Base-by-base conservation (phyloP, 2,113 vertebrate genomes). In the Helogale parvula region DNA sequence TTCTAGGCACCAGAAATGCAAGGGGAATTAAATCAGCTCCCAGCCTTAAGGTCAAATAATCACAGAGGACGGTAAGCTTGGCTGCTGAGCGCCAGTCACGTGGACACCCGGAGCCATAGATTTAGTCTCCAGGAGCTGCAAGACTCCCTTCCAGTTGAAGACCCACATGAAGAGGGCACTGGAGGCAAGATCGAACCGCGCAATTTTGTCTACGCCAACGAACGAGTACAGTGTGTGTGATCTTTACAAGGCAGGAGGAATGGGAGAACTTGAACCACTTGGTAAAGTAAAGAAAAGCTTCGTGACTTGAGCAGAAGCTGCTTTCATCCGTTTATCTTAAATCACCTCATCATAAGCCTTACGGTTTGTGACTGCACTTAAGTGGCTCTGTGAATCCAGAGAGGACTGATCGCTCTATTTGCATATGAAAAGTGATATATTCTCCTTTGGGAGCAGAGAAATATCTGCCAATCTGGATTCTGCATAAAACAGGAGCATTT, bases 381-480 rank as follows among this genome's bases (percentile, higher is more conserved):
- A 71, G n/a, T 60, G 12, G 25, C 66, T 72, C 69, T 80, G 45
- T 88, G 63, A 93, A 33, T 91, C 83, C 19, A 77, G 45, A 80
- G 35, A 90, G 35, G 12, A 66, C 0, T 57, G 7, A 19, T 45
- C 76, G 96, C 94, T 45, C 29, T 69, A 41, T 69, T 45, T 96
- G n/a, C 14, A 84, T 31, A 88, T 83, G 45, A 91, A 95, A 93
- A 91, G 52, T 63, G 84, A 27, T 57, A 74, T 74, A 57, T 81
- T 50, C 8, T 27, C 4, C 38, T 89, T 90, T 77, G 57, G 7
- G n/a, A 35, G 38, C 27, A 11, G 50, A 95, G 66, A 91, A 50
- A 60, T 74, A n/a, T 33, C 17, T 1, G 33, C 2, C 82, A 35
- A 86, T 76, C 7, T 86, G 19, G 35, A 71, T 82, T 86, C 29